Conservation (phyloP, 1,140 invertebrate species). For the Dreissena rostriformis region DNA sequence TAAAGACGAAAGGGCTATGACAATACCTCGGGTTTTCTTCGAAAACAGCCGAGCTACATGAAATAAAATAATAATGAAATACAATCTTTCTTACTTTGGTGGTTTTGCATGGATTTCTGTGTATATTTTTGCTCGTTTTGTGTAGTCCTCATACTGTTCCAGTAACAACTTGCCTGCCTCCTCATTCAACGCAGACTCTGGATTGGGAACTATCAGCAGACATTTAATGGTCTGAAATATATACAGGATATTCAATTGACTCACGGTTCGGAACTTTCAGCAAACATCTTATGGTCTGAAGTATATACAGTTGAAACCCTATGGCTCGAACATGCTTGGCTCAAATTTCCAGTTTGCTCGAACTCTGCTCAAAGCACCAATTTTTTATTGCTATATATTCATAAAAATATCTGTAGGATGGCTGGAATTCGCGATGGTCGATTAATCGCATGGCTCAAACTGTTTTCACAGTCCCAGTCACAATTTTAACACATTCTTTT, state of each 20-base stretch:
- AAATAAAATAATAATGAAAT: background rate
- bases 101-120: conserved; percentile 94
- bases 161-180: conserved; percentile 95
- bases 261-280: conserved; percentile 97
- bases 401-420: too few relatives aligned
- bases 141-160: conserved; percentile 96
- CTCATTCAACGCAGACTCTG: conserved; percentile 96
- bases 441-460: too few relatives aligned
- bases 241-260: conserved; percentile 83
- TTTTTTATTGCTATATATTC: too few relatives aligned
- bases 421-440: too few relatives aligned
- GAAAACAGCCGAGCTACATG: background rate
- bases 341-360: too few relatives aligned
- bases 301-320: too few relatives aligned
- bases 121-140: conserved; percentile 94
- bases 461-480: too few relatives aligned
- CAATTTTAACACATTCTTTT: too few relatives aligned
- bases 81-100: conserved; percentile 69
- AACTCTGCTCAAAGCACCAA: too few relatives aligned
- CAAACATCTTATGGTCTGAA: conserved; percentile 94
- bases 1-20: too few relatives aligned
- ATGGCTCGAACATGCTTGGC: too few relatives aligned
- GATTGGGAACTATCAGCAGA: conserved; percentile 95
- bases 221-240: conserved; percentile 92
- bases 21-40: too few relatives aligned